Percentiles rank a stretch among this genome's conserved stretches.
phyloP scores from a whole-genome alignment of 2,797 vertebrate species.

The Amphiprion clarkii region DNA sequence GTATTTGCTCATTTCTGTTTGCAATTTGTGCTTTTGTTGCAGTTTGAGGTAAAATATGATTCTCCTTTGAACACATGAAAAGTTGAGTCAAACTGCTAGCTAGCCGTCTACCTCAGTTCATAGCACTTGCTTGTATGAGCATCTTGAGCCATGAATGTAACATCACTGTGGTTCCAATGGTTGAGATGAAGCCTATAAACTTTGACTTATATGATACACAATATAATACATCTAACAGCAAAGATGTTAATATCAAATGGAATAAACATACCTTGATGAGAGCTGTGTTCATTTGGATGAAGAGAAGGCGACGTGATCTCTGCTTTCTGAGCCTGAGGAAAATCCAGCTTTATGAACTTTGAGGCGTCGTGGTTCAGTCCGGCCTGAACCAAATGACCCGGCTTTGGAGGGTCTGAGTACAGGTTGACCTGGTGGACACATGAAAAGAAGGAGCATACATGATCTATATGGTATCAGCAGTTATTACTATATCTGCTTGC shows the following conservation, averaged over 20 bases:
- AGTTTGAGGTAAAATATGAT: too few relatives aligned
- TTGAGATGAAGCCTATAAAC: not conserved
- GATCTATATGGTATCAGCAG: not conserved
- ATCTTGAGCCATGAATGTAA: too few relatives aligned
- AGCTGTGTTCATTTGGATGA: slow-evolving; percentile 17
- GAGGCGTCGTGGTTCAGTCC: slow-evolving; percentile 74
- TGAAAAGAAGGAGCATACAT: not conserved
- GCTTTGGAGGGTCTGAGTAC: slow-evolving; percentile 84
- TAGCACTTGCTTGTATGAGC: too few relatives aligned
- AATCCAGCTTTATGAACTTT: slow-evolving; percentile 85
- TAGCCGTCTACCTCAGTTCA: too few relatives aligned
- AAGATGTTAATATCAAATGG: not conserved
- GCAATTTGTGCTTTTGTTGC: too few relatives aligned
- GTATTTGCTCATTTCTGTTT: too few relatives aligned
- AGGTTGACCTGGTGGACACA: slow-evolving; percentile 87
- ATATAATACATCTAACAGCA: not conserved
- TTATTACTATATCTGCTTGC: not conserved
- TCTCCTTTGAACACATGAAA: too few relatives aligned
- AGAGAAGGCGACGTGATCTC: slow-evolving; percentile 46
- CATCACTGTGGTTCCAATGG: not conserved
- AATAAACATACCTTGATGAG: slow-evolving; percentile 59
- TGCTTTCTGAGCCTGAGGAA: slow-evolving; percentile 83
- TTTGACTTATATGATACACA: not conserved
- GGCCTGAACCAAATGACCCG: slow-evolving; percentile 73
- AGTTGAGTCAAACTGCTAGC: too few relatives aligned